A percentile compares a stretch with the other conserved stretches of the same genome.
phyloP scores from a whole-genome alignment of 2,888 invertebrate genomes.

The Limnephilus lunatus region DNA sequence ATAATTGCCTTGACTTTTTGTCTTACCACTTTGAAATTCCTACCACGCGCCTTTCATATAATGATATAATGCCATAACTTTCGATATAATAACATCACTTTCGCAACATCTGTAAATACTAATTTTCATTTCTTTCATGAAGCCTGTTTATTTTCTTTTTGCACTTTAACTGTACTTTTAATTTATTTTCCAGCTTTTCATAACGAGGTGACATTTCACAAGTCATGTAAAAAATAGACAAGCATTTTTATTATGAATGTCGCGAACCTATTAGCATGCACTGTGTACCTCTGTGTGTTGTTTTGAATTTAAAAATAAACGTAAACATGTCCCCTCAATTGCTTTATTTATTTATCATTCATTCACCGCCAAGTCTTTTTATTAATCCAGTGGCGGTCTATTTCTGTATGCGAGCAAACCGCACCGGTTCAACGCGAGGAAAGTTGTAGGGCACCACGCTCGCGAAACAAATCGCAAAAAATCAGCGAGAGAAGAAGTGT shows the following conservation, averaged over 20 bases:
- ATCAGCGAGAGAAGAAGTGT: constrained; percentile 10
- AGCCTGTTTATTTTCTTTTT: too few relatives aligned
- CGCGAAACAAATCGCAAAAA: neutral
- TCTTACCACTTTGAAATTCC: too few relatives aligned
- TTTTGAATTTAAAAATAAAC: neutral
- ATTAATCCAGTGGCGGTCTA: constrained; percentile 17
- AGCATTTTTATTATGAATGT: neutral
- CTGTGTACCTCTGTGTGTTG: neutral
- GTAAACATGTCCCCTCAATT: neutral
- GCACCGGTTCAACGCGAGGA: neutral
- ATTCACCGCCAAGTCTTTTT: constrained; percentile 34
- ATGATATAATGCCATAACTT: too few relatives aligned
- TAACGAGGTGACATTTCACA: neutral
- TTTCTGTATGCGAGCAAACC: constrained; percentile 17
- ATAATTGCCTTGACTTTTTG: too few relatives aligned
- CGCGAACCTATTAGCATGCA: neutral
- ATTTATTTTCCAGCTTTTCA: too few relatives aligned
- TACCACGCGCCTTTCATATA: too few relatives aligned
- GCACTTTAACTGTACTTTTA: too few relatives aligned
- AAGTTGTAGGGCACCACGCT: neutral
- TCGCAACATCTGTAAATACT: too few relatives aligned
- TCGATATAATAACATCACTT: too few relatives aligned
- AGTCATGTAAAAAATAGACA: neutral
- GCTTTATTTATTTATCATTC: constrained; percentile 30
- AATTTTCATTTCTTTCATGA: too few relatives aligned